Evolutionary conservation across 2,113 vertebrate genomes (phyloP).

Genomic region (Forbesichthys papilliferus): DNA sequence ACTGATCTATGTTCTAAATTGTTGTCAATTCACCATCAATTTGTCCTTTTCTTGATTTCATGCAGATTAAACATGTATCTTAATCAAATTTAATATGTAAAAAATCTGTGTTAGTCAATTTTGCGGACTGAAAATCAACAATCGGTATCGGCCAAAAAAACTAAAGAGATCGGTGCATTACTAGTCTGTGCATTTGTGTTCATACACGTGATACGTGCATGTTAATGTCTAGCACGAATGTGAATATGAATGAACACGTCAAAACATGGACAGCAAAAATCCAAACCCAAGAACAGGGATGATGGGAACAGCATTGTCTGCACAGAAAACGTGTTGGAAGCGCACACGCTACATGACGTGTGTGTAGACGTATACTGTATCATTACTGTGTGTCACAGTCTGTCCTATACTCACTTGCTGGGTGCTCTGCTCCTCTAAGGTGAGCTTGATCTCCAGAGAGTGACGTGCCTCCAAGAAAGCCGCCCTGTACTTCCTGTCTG

Average conservation of each 20-base stretch:
- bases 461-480: constrained; percentile 94
- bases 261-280: background rate
- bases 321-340: background rate
- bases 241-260: background rate
- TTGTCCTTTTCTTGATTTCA: too few species aligned
- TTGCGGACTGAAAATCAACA: too few species aligned
- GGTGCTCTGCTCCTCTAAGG: constrained; percentile 92
- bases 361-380: background rate
- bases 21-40: too few species aligned
- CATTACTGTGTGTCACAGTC: constrained; percentile 4
- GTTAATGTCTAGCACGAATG: constrained; percentile 4
- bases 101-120: too few species aligned
- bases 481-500: constrained; percentile 92
- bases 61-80: too few species aligned
- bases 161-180: too few species aligned
- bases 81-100: too few species aligned
- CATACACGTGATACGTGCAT: background rate
- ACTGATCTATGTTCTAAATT: too few species aligned
- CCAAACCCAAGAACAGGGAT: background rate
- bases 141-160: too few species aligned
- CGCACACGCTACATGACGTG: background rate
- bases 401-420: constrained; percentile 81
- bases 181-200: too few species aligned
- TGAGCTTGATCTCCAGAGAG: constrained; percentile 93
- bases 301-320: background rate